phyloP scores from a whole-genome alignment of 2,888 invertebrate genomes.

The Enchytraeus crypticus region DNA sequence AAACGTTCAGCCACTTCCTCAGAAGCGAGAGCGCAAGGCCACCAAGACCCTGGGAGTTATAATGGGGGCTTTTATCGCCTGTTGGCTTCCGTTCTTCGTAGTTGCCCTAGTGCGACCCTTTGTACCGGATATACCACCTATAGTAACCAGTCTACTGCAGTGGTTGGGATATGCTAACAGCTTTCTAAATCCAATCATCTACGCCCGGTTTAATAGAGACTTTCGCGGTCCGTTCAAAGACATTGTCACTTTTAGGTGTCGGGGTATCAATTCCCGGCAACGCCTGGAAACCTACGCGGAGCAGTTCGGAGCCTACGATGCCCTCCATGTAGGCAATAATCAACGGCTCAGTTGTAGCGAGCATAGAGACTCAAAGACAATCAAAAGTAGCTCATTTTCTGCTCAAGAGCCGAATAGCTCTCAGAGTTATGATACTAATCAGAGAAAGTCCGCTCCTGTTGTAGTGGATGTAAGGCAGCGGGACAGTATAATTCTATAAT shows the following conservation, averaged over 20 bases:
- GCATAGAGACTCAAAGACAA: too few species aligned
- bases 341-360: too few species aligned
- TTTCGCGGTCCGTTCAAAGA: slow-evolving; percentile 92
- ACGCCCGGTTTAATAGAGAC: slow-evolving; percentile 87
- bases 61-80: slow-evolving; percentile 85
- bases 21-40: slow-evolving; percentile 67
- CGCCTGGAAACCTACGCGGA: slow-evolving; percentile 45
- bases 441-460: too few species aligned
- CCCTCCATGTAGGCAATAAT: too few species aligned
- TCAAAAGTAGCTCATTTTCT: too few species aligned
- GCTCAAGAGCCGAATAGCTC: too few species aligned
- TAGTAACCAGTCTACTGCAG: slow-evolving; percentile 36
- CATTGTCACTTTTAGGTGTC: slow-evolving; percentile 63
- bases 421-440: too few species aligned
- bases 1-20: too few species aligned
- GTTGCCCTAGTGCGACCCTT: slow-evolving; percentile 65
- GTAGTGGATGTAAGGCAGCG: too few species aligned
- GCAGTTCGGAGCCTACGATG: slow-evolving; percentile 40
- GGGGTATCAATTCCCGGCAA: slow-evolving; percentile 42
- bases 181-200: slow-evolving; percentile 87
- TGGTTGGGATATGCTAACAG: slow-evolving; percentile 79
- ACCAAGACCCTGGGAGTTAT: slow-evolving; percentile 90
- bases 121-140: slow-evolving; percentile 33
- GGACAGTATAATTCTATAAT: too few species aligned
- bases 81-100: slow-evolving; percentile 93